Conservation (phyloP, 2,797 vertebrate species). For the Peromyscus eremicus region DNA sequence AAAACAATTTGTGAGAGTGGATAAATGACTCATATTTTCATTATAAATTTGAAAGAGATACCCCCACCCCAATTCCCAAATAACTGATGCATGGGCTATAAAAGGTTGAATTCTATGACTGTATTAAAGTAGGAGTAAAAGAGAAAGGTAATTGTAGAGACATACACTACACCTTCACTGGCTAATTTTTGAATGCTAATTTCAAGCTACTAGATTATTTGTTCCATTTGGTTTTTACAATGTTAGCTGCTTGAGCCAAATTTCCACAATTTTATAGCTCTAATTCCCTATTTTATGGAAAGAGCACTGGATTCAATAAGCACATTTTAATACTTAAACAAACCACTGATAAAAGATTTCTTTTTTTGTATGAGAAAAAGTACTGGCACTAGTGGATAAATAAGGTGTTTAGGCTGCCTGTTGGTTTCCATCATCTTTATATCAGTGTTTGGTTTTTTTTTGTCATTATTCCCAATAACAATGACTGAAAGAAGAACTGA, state of each 20-base stretch:
- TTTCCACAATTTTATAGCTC: conserved; percentile 12
- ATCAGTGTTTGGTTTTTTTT: background rate
- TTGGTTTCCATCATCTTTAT: background rate
- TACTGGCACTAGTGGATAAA: conserved; percentile 24
- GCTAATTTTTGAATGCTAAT: background rate
- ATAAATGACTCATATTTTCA: conserved; percentile 39
- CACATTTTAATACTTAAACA: background rate
- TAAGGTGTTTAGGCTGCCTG: background rate
- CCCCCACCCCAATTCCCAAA: background rate
- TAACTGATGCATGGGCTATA: background rate
- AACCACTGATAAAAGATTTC: background rate
- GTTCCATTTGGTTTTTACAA: background rate
- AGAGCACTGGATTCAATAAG: conserved; percentile 7
- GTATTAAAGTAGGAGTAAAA: background rate
- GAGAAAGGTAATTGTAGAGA: background rate
- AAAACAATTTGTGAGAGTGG: conserved; percentile 66
- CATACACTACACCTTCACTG: background rate
- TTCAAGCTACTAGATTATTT: conserved; percentile 23
- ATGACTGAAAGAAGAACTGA: background rate
- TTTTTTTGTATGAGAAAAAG: background rate
- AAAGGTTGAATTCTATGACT: background rate
- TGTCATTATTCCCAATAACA: background rate
- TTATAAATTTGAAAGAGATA: conserved; percentile 44
- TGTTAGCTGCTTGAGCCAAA: conserved; percentile 17
- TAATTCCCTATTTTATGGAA: background rate